Evolutionary conservation across 2,888 invertebrate genomes (phyloP).

Genomic region (Melinopterus prodromus): DNA sequence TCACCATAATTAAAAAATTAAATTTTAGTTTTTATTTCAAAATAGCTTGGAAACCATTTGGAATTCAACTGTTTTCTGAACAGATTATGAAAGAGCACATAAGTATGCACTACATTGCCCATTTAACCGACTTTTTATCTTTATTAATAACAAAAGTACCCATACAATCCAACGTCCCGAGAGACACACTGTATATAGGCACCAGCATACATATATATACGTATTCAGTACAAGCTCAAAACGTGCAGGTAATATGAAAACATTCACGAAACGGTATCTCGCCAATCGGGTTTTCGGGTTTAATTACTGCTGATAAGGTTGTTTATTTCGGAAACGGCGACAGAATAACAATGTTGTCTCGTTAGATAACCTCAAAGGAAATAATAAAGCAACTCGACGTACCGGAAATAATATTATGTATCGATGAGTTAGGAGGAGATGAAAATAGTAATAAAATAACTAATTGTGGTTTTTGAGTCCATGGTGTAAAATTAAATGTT

Average conservation of each 20-base stretch:
- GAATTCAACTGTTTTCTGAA: too few relatives aligned
- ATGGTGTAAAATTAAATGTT: background rate
- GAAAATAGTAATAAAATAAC: background rate
- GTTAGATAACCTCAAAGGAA: background rate
- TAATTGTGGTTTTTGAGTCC: background rate
- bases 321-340: background rate
- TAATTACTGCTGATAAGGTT: background rate
- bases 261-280: background rate
- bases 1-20: too few relatives aligned
- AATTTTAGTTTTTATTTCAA: too few relatives aligned
- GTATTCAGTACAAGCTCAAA: background rate
- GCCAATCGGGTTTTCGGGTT: background rate
- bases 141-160: too few relatives aligned
- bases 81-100: too few relatives aligned
- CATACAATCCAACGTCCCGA: too few relatives aligned
- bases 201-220: background rate
- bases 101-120: too few relatives aligned
- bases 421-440: background rate
- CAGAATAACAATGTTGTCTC: background rate
- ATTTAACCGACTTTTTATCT: too few relatives aligned
- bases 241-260: background rate
- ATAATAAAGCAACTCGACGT: background rate
- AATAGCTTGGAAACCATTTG: too few relatives aligned
- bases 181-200: too few relatives aligned
- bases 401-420: background rate